Percentiles rank a stretch among this genome's conserved stretches.
Conservation (phyloP, 1,140 invertebrate genomes). For the Danaus melanippus region DNA sequence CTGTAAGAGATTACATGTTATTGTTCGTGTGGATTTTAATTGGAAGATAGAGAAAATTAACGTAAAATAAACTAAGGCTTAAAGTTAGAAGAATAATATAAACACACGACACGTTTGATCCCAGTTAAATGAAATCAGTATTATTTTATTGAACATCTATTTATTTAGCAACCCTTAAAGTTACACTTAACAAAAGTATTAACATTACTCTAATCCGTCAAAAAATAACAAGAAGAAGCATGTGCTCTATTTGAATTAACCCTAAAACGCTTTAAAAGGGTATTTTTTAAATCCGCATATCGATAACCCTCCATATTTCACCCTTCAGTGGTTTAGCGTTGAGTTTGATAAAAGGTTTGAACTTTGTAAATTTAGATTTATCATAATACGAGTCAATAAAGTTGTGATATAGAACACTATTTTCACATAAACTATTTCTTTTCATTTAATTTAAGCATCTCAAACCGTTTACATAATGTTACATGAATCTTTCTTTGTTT, state of each 20-base stretch:
- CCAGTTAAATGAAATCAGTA: no score
- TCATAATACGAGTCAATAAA: constrained; percentile 33
- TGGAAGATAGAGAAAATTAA: no score
- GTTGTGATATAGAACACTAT: constrained; percentile 13
- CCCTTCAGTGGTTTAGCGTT: constrained; percentile 40
- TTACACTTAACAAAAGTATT: constrained; percentile 18
- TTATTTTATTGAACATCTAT: constrained; percentile 10
- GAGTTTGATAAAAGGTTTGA: constrained; percentile 51
- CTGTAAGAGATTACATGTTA: no score
- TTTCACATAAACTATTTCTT: no score
- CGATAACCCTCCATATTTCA: constrained; percentile 46
- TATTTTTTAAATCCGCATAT: constrained; percentile 47
- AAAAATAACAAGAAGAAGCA: constrained; percentile 29
- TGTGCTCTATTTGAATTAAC: constrained; percentile 40
- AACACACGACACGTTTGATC: no score
- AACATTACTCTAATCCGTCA: constrained; percentile 32
- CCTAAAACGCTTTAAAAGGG: constrained; percentile 40
- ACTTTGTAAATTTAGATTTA: constrained; percentile 49
- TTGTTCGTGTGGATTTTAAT: no score
- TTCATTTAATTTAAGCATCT: no score
- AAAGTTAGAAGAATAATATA: no score
- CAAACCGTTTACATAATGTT: no score
- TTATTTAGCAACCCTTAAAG: constrained; percentile 21
- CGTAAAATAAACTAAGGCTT: no score
- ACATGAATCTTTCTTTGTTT: no score